A percentile compares a stretch with the other conserved stretches of the same genome.
Evolutionary conservation across 37 sponge, comb jelly and placozoan genomes (phyloP).

Genomic region (Aplysina aerophoba): DNA sequence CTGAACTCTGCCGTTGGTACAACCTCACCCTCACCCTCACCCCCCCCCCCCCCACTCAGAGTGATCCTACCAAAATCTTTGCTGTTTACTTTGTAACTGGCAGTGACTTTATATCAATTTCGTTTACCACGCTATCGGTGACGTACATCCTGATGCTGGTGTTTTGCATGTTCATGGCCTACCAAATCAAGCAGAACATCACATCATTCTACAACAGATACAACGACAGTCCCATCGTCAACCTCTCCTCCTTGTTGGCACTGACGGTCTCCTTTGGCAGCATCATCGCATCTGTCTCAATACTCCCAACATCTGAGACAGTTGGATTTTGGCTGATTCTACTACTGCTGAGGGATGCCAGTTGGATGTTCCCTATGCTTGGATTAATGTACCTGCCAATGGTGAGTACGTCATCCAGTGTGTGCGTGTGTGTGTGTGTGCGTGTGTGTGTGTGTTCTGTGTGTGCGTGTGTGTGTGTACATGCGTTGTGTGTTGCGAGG

Average conservation of each 20-base stretch:
- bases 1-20: no score
- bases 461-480: neutral
- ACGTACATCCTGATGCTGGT: neutral
- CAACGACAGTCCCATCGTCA: slow-evolving; percentile 17
- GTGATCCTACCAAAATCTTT: no score
- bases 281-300: no score
- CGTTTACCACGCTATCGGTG: no score
- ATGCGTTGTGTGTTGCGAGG: neutral
- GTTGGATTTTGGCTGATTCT: neutral
- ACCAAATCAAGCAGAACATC: slow-evolving; percentile 10
- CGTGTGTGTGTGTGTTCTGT: neutral
- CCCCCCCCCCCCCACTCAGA: no score
- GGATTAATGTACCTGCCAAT: neutral
- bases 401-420: neutral
- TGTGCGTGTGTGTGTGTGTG: slow-evolving; percentile 5
- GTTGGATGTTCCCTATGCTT: slow-evolving; percentile 28
- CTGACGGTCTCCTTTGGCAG: neutral
- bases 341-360: slow-evolving; percentile 5
- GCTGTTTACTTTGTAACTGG: no score
- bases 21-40: no score
- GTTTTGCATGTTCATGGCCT: slow-evolving; percentile 29
- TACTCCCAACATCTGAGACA: neutral
- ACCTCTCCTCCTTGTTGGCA: neutral
- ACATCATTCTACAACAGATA: neutral
- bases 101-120: no score